phyloP scores from a whole-genome alignment of 1,140 invertebrate genomes.

The Monomorium pharaonis region DNA sequence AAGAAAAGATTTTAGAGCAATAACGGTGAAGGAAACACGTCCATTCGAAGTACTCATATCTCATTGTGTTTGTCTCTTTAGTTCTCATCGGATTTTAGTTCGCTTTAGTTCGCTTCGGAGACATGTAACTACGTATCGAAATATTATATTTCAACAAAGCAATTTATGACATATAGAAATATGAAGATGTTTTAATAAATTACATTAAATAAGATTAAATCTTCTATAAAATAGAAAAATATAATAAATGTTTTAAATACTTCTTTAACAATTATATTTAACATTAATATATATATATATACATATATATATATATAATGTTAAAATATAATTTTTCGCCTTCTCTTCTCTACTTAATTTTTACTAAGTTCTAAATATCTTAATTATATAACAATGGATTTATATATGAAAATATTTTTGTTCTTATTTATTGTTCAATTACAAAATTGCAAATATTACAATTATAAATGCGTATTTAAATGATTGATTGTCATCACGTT shows the following conservation, averaged over 20 bases:
- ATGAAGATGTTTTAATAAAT: not conserved
- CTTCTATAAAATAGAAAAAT: not conserved
- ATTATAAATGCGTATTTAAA: not conserved
- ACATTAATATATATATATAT: not conserved
- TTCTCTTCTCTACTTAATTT: not conserved
- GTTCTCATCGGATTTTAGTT: not conserved
- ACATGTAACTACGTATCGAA: not conserved
- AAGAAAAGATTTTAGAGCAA: conserved; percentile 41
- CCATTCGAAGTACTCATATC: not conserved
- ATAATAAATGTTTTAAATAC: not conserved
- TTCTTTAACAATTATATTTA: not conserved
- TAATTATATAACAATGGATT: not conserved
- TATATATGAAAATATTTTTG: not conserved
- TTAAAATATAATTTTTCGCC: too few species aligned
- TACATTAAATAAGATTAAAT: not conserved
- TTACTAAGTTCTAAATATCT: not conserved
- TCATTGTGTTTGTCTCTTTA: not conserved
- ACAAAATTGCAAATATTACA: not conserved
- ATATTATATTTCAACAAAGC: not conserved
- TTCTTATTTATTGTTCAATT: not conserved
- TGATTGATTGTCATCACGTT: not conserved
- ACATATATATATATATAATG: not conserved
- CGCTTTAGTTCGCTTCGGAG: not conserved
- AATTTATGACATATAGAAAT: not conserved
- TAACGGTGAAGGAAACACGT: conserved; percentile 38